These are phyloP conservation scores for Sinosuthora webbiana DNA, from an alignment of 2,113 vertebrate species.

Conservation along the genomic window DNA sequence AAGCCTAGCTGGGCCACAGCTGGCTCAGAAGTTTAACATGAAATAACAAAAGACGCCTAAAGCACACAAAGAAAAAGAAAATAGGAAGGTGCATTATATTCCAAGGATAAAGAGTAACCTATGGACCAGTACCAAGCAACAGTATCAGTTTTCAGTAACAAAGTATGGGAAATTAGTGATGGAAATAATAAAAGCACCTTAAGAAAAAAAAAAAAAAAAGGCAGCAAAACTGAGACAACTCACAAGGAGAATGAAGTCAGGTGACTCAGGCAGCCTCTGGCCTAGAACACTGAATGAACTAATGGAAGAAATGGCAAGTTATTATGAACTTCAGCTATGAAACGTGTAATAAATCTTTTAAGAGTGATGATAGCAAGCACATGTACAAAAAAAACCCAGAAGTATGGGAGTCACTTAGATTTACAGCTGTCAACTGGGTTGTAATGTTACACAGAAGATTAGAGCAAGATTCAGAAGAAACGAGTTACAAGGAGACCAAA, in stretches of 20 bases:
- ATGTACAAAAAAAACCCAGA: rapidly evolving
- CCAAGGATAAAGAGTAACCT: background rate
- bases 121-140: background rate
- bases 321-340: background rate
- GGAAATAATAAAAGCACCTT: background rate
- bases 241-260: background rate
- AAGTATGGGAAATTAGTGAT: background rate
- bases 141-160: background rate
- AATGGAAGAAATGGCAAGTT: background rate
- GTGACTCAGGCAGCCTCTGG: background rate
- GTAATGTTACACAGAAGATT: background rate
- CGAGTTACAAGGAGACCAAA: background rate
- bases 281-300: background rate
- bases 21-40: background rate
- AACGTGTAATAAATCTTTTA: background rate
- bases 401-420: background rate
- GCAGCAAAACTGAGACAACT: background rate
- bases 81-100: background rate
- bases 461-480: background rate
- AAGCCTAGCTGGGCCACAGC: background rate
- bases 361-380: background rate
- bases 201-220: background rate
- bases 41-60: background rate
- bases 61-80: background rate
- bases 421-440: background rate